A percentile compares a stretch with the other conserved stretches of the same genome.
These are phyloP conservation scores for Stichodactyla mertensii DNA, from an alignment of 64 coral and sea anemone species.

Conservation along the genomic window DNA sequence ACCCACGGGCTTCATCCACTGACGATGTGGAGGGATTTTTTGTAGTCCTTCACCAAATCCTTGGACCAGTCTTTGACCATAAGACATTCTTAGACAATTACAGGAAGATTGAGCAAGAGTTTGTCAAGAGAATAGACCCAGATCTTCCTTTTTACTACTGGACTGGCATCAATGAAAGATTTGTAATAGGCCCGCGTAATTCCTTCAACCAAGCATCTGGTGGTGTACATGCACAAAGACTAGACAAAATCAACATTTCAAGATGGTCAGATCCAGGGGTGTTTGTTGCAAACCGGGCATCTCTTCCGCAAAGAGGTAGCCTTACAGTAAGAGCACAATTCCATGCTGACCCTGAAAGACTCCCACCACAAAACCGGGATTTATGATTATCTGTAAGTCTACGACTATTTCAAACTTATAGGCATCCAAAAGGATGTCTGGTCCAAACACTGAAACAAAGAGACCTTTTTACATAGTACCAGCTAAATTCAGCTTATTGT, in stretches of 20 bases:
- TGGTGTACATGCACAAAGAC: constrained; percentile 18
- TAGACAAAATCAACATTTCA: constrained; percentile 30
- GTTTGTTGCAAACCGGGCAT: constrained; percentile 35
- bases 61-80: too few relatives aligned
- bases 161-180: constrained; percentile 30
- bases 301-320: constrained; percentile 25
- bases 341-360: constrained; percentile 14
- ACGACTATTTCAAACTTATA: too few relatives aligned
- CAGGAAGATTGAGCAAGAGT: constrained; percentile 26
- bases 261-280: constrained; percentile 46
- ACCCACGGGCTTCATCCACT: too few relatives aligned
- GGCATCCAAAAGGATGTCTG: too few relatives aligned
- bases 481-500: too few relatives aligned
- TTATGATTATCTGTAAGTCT: too few relatives aligned
- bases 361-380: constrained; percentile 3
- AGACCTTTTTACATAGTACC: too few relatives aligned
- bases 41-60: too few relatives aligned
- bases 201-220: constrained; percentile 20
- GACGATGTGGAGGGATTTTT: too few relatives aligned
- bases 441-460: too few relatives aligned
- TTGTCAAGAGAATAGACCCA: constrained; percentile 32
- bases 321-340: constrained; percentile 28
- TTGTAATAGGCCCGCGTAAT: background rate
- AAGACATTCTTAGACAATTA: too few relatives aligned
- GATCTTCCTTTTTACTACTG: constrained; percentile 41